These are phyloP conservation scores for Sphinx pinastri DNA, from an alignment of 2,888 invertebrate genomes.

Conservation along the genomic window DNA sequence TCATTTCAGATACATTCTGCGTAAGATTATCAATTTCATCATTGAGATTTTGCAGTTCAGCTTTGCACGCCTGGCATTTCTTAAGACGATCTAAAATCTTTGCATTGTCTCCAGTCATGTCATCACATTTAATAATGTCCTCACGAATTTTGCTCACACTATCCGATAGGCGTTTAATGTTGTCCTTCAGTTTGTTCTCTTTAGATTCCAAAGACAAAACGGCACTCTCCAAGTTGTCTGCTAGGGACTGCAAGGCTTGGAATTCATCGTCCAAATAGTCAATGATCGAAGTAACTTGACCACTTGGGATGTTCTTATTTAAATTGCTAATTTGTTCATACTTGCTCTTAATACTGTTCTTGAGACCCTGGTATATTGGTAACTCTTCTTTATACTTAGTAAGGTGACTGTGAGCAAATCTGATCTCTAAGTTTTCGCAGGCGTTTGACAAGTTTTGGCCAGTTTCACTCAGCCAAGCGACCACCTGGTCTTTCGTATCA, in stretches of 20 bases:
- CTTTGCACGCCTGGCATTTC: constrained; percentile 88
- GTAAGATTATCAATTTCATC: constrained; percentile 88
- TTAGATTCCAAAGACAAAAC: constrained; percentile 89
- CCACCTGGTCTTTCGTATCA: constrained; percentile 91
- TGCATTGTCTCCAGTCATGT: constrained; percentile 93
- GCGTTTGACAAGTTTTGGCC: constrained; percentile 90
- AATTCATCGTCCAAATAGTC: constrained; percentile 90
- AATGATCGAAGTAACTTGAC: constrained; percentile 87
- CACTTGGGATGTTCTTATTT: constrained; percentile 88
- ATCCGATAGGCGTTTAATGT: constrained; percentile 88
- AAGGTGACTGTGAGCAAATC: constrained; percentile 90
- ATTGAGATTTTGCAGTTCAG: constrained; percentile 87
- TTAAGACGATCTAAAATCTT: constrained; percentile 92
- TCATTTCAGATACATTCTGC: constrained; percentile 88
- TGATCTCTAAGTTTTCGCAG: constrained; percentile 91
- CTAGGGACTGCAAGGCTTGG: constrained; percentile 87
- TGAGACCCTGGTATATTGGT: constrained; percentile 89
- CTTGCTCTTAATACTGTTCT: constrained; percentile 91
- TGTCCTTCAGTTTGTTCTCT: constrained; percentile 88
- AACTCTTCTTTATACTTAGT: constrained; percentile 94
- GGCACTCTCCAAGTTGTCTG: constrained; percentile 89
- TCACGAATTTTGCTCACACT: constrained; percentile 90
- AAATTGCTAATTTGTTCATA: constrained; percentile 90
- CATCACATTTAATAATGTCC: constrained; percentile 94
- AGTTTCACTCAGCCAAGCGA: constrained; percentile 93